These are phyloP conservation scores for Eulemur rufifrons DNA, from an alignment of 2,113 vertebrate genomes.

Conservation along the genomic window DNA sequence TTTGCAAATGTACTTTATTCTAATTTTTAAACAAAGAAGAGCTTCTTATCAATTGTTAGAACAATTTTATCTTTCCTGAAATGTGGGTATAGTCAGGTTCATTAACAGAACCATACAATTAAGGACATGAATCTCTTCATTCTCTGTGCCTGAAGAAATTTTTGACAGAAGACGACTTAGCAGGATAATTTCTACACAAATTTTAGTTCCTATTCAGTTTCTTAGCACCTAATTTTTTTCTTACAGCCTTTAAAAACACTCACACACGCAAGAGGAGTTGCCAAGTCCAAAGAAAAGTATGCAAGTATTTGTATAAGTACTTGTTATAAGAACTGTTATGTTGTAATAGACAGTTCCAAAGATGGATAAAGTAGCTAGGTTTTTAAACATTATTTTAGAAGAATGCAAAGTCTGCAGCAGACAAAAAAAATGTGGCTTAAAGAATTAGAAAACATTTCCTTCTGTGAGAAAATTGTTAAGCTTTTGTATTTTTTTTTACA, in stretches of 20 bases:
- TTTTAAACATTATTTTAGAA: conserved; percentile 36
- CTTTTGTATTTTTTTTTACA: conserved; percentile 52
- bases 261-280: not conserved
- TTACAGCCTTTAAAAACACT: conserved; percentile 22
- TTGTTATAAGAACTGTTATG: not conserved
- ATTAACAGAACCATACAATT: not conserved
- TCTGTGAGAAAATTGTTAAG: not conserved
- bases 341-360: not conserved
- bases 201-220: conserved; percentile 41
- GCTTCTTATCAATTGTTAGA: not conserved
- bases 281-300: not conserved
- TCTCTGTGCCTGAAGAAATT: conserved; percentile 30
- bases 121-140: not conserved
- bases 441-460: not conserved
- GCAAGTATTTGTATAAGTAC: conserved; percentile 8
- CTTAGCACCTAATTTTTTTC: conserved; percentile 41
- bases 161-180: conserved; percentile 31
- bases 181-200: conserved; percentile 11
- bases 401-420: not conserved
- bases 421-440: not conserved
- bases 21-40: not conserved
- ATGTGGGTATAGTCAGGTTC: not conserved
- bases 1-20: not conserved
- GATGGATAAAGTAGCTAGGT: not conserved
- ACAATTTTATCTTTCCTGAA: not conserved